Evolutionary conservation across 2,888 invertebrate genomes (phyloP).

Genomic region (Spisula subtruncata): DNA sequence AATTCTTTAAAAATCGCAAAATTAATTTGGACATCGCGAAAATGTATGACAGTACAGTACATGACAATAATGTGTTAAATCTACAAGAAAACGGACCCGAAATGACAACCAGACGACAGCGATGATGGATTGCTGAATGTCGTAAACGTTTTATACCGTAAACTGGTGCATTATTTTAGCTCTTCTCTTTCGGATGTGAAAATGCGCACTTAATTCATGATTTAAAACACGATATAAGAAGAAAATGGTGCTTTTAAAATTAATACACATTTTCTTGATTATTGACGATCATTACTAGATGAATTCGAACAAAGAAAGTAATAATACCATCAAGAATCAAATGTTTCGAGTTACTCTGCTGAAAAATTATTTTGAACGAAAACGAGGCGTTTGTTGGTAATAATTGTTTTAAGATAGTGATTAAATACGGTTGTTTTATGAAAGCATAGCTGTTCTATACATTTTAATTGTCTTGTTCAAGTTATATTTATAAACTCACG

Average conservation of each 20-base stretch:
- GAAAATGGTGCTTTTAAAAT: background rate
- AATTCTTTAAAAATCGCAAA: too few relatives aligned
- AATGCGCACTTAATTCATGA: too few relatives aligned
- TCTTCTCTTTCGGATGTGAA: background rate
- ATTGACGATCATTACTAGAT: background rate
- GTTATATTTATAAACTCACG: background rate
- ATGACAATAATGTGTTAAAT: background rate
- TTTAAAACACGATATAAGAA: background rate
- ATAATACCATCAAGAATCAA: too few relatives aligned
- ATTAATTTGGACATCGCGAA: too few relatives aligned
- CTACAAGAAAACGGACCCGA: background rate
- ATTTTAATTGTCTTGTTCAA: background rate
- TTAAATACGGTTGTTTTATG: background rate
- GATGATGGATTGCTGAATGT: background rate
- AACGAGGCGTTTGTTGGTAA: background rate
- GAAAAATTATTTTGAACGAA: background rate
- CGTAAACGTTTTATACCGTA: background rate
- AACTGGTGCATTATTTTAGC: background rate
- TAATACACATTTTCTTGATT: background rate
- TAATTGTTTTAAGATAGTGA: background rate
- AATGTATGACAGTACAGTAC: too few relatives aligned
- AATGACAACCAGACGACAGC: background rate
- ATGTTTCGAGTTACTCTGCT: background rate
- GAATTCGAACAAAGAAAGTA: background rate
- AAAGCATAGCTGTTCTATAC: background rate